A percentile compares a stretch with the other conserved stretches of the same genome.
These are phyloP conservation scores for Spongia lamella DNA, from an alignment of 37 sponge, comb jelly and placozoan genomes.

Conservation along the genomic window DNA sequence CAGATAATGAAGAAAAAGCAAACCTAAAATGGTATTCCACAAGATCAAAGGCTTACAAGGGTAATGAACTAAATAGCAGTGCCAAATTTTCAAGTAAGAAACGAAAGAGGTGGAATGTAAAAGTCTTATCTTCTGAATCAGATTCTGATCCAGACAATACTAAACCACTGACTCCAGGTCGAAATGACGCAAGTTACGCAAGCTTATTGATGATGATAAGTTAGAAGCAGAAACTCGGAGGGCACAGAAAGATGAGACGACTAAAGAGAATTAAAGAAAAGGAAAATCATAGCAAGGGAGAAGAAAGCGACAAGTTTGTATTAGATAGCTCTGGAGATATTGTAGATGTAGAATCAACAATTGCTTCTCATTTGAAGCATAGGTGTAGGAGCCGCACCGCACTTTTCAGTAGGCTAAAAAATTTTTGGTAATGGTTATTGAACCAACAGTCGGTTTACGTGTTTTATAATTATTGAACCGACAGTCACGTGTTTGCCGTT, in stretches of 20 bases:
- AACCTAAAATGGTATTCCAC: not conserved
- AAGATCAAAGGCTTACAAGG: conserved; percentile 5
- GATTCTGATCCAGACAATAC: not conserved
- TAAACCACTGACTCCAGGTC: conserved; percentile 8
- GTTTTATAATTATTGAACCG: too few relatives aligned
- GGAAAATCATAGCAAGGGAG: not conserved
- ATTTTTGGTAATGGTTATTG: too few relatives aligned
- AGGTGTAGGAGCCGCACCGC: too few relatives aligned
- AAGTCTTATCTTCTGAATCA: not conserved
- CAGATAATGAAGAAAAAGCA: too few relatives aligned
- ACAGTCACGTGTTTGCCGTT: too few relatives aligned
- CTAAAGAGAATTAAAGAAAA: conserved; percentile 70
- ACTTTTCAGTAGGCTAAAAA: too few relatives aligned
- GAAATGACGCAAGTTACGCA: conserved; percentile 83
- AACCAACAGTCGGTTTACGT: too few relatives aligned
- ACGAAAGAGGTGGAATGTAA: not conserved
- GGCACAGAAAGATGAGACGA: conserved; percentile 87
- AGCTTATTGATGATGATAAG: conserved; percentile 73
- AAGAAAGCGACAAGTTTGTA: conserved; percentile 6
- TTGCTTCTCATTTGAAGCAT: conserved; percentile 62
- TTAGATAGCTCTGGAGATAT: conserved; percentile 25
- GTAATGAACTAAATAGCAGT: not conserved
- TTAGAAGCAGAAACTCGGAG: conserved; percentile 65
- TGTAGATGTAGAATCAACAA: conserved; percentile 53
- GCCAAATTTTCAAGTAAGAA: not conserved